Evolutionary conservation across 2,113 vertebrate species (phyloP).

Genomic region (Prionailurus viverrinus): DNA sequence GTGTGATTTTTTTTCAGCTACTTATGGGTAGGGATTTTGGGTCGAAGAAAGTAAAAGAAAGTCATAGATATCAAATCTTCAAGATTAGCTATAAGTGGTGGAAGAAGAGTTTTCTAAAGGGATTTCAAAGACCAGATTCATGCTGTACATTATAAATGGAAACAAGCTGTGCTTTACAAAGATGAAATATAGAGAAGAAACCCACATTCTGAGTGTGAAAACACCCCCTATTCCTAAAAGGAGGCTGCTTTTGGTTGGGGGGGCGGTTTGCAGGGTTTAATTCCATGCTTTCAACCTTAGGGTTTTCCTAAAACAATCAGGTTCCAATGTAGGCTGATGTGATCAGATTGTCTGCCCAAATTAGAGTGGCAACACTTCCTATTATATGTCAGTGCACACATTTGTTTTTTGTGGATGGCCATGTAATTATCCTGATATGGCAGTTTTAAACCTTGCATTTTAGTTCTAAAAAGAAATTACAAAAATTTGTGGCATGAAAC

Average conservation of each 20-base stretch:
- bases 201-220: neutral
- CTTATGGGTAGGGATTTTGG: neutral
- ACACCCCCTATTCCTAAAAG: neutral
- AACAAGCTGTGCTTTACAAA: conserved; percentile 46
- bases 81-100: conserved; percentile 23
- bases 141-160: neutral
- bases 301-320: conserved; percentile 21
- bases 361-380: neutral
- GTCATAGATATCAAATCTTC: conserved; percentile 39
- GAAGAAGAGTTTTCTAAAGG: conserved; percentile 41
- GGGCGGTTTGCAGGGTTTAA: neutral
- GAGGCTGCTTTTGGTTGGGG: neutral
- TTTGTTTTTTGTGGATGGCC: conserved; percentile 38
- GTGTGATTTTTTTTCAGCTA: conserved; percentile 32
- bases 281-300: neutral
- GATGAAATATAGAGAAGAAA: conserved; percentile 42
- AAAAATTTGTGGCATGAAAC: conserved; percentile 7
- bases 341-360: neutral
- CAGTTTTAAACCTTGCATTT: conserved; percentile 51
- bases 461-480: conserved; percentile 38
- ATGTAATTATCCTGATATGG: conserved; percentile 12
- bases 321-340: neutral
- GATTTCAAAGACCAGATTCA: conserved; percentile 50
- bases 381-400: neutral
- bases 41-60: conserved; percentile 38